Base-by-base conservation (phyloP, 2,113 vertebrate species). In the Agapornis roseicollis region DNA sequence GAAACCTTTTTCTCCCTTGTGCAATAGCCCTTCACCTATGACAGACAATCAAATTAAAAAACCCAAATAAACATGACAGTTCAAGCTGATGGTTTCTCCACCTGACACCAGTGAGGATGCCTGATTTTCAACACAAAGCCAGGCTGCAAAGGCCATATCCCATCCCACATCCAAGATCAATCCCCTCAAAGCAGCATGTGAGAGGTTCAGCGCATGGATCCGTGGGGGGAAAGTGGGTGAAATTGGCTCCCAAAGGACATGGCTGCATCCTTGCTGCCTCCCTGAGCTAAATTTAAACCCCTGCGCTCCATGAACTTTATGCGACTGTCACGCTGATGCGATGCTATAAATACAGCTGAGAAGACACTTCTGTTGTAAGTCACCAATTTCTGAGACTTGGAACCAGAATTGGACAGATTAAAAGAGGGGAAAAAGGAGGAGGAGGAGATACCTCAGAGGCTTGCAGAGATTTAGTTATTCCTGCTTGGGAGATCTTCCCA, bases 331-430 rank as follows among this genome's bases (percentile, higher is more conserved):
- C 10, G 25, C 82, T 73, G 78, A 49, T 31, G 5, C 2, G 2
- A 47, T 84, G 65, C 56, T 72, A 91, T 94, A 97, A 97, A 97
- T 94, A 83, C 0, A 79, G 82, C 80, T 93, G 93, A 33, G 42
- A 87, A 92, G 88, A 91, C 77, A 80, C 82, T 96, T 97, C 95
- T 96, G 88, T 97, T 97, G 86, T 89, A 95, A 97, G 89, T 73
- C 80, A 61, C 55, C 47, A 46, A 93, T 90, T 96, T 91, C 93
- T 74, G 85, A 93, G 77, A 37, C 84, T 89, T 19, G 37, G 89
- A 94, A 87, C 46, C 17, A 82, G 69, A 80, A 80, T 9, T 33
- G 80, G 73, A 60, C 44, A 80, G 89, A 94, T 88, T 55, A 50
- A 53, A 81, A 80, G 73, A 71, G 5, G 6, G 27, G 49, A 46